These are phyloP conservation scores for Caenorhabditis inopinata DNA, from an alignment of 1,140 invertebrate genomes.

Conservation along the genomic window DNA sequence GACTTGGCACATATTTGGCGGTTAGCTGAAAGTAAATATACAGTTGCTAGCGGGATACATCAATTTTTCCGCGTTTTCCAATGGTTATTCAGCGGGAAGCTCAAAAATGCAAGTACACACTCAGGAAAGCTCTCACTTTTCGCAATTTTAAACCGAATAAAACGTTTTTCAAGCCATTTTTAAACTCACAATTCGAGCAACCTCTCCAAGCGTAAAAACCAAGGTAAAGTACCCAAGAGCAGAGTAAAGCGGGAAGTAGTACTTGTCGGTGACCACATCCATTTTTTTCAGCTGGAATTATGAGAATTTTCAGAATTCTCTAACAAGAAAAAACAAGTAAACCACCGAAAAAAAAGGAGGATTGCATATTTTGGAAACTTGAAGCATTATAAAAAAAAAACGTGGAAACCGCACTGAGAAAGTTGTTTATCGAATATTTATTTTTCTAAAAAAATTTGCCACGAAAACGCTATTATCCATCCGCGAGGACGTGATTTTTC, in stretches of 20 bases:
- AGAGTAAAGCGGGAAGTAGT: conserved; percentile 12
- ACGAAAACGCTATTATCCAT: no score
- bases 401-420: no score
- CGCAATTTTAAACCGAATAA: not conserved
- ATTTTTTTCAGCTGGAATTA: not conserved
- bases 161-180: not conserved
- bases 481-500: no score
- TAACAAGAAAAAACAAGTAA: not conserved
- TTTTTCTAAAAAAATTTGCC: no score
- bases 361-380: no score
- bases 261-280: not conserved
- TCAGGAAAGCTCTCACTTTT: no score
- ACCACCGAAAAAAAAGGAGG: not conserved
- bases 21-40: conserved; percentile 8
- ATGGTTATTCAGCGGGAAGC: no score
- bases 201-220: not conserved
- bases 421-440: no score
- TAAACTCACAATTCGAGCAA: conserved; percentile 32
- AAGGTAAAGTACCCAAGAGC: conserved; percentile 7
- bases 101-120: no score
- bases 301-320: not conserved
- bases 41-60: not conserved
- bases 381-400: no score
- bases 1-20: not conserved
- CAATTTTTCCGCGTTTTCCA: no score